A percentile compares a stretch with the other conserved stretches of the same genome.
These are phyloP conservation scores for Notolabrus celidotus DNA, from an alignment of 2,797 vertebrate genomes.

Conservation along the genomic window DNA sequence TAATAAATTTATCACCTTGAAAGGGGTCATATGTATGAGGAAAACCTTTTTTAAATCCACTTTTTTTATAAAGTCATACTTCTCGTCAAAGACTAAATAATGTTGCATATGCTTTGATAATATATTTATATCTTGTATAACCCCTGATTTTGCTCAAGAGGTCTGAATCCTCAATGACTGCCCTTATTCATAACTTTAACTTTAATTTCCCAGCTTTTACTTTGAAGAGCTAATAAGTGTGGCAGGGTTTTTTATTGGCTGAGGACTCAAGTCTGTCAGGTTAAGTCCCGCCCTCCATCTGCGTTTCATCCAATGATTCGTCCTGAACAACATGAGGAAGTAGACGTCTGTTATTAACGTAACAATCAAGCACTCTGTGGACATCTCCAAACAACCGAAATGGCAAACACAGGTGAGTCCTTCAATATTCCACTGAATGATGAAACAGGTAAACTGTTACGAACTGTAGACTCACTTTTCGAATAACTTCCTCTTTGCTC, in stretches of 20 bases:
- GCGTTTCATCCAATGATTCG: slow-evolving; percentile 42
- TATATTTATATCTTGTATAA: too few species aligned
- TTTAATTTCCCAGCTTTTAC: slow-evolving; percentile 25
- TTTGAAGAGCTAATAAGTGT: slow-evolving; percentile 27
- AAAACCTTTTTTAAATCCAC: too few species aligned
- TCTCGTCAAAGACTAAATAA: too few species aligned
- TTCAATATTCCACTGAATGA: not conserved
- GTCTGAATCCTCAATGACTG: too few species aligned
- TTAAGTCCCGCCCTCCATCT: slow-evolving; percentile 26
- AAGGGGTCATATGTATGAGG: too few species aligned
- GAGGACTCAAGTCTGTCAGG: not conserved
- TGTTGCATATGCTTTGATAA: not conserved
- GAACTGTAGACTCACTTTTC: too few species aligned
- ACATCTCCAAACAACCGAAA: slow-evolving; percentile 8
- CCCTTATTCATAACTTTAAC: too few species aligned
- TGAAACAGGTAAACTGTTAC: not conserved
- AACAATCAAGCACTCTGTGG: not conserved
- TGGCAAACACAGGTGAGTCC: slow-evolving; percentile 61
- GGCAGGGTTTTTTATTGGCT: slow-evolving; percentile 21
- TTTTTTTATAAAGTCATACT: too few species aligned
- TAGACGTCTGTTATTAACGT: not conserved
- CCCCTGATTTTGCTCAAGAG: not conserved
- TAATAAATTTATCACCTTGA: too few species aligned
- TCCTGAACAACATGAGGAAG: slow-evolving; percentile 6
- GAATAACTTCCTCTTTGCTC: not conserved